Percentiles rank a stretch among this genome's conserved stretches.
phyloP scores from a whole-genome alignment of 2,113 vertebrate genomes.

The Prunella fulvescens region DNA sequence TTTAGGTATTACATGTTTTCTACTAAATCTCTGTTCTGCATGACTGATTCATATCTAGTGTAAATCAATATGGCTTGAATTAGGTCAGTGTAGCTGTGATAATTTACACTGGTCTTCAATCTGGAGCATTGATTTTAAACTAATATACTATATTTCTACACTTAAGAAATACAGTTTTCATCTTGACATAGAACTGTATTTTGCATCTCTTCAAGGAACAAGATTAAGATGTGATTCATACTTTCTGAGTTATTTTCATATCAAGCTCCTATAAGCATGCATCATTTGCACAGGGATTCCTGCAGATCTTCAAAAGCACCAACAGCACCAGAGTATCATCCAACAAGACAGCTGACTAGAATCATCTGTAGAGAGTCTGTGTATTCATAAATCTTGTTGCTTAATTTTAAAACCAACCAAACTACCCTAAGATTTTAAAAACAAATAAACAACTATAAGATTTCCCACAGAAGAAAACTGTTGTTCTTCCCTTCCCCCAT shows the following conservation, averaged over 20 bases:
- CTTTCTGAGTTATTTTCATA: not conserved
- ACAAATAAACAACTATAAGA: not conserved
- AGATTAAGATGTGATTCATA: not conserved
- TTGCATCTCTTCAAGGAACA: not conserved
- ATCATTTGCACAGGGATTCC: not conserved
- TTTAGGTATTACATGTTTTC: not conserved
- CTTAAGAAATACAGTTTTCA: not conserved
- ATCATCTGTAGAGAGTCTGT: not conserved
- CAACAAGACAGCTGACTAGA: not conserved
- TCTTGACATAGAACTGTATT: not conserved
- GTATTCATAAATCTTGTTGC: not conserved
- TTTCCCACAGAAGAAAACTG: not conserved
- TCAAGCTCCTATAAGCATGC: not conserved
- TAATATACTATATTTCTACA: not conserved
- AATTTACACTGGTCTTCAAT: not conserved
- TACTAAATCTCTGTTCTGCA: not conserved
- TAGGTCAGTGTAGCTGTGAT: not conserved
- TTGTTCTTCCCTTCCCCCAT: accelerated
- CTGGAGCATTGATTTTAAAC: not conserved
- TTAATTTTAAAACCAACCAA: not conserved
- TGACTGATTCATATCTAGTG: not conserved
- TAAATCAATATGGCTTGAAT: not conserved
- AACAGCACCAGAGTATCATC: not conserved
- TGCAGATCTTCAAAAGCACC: not conserved
- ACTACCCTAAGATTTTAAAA: not conserved